A percentile compares a stretch with the other conserved stretches of the same genome.
Conservation (phyloP, 2,113 vertebrate genomes). For the Onychorhynchus coronatus region DNA sequence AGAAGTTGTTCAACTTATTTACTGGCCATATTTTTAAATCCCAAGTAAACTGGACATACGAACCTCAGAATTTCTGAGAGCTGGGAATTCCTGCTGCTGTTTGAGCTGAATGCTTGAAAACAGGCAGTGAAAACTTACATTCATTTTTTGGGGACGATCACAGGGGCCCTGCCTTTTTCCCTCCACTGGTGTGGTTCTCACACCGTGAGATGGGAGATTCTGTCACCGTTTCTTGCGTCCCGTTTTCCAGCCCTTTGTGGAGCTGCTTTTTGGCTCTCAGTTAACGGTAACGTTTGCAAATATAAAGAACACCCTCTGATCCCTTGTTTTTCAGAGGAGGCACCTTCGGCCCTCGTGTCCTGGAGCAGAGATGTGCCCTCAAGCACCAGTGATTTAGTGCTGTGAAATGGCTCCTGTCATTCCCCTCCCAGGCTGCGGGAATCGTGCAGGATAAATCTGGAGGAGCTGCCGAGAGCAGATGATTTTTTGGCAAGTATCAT, state of each 20-base stretch:
- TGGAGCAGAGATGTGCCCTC: not conserved
- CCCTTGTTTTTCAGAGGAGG: not conserved
- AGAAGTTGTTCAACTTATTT: not conserved
- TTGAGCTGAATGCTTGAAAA: not conserved
- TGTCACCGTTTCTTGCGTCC: not conserved
- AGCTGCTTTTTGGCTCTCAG: not conserved
- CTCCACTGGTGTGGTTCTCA: too few species aligned
- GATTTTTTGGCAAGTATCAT: conserved; percentile 40
- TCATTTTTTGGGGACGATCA: not conserved
- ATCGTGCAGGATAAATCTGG: not conserved
- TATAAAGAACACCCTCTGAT: not conserved
- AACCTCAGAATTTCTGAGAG: not conserved
- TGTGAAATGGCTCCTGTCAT: not conserved
- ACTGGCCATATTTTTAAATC: not conserved
- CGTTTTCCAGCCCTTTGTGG: not conserved
- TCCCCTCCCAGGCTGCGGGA: not conserved
- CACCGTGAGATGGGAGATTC: not conserved
- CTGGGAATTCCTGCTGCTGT: not conserved
- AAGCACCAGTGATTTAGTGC: not conserved
- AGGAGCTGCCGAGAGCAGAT: not conserved
- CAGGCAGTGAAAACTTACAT: not conserved
- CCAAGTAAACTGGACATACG: not conserved
- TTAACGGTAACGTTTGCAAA: not conserved
- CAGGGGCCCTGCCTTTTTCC: not conserved
- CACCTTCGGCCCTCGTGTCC: not conserved